A percentile compares a stretch with the other conserved stretches of the same genome.
Conservation (phyloP, 2,113 vertebrate species). For the Cephalophus harveyi region DNA sequence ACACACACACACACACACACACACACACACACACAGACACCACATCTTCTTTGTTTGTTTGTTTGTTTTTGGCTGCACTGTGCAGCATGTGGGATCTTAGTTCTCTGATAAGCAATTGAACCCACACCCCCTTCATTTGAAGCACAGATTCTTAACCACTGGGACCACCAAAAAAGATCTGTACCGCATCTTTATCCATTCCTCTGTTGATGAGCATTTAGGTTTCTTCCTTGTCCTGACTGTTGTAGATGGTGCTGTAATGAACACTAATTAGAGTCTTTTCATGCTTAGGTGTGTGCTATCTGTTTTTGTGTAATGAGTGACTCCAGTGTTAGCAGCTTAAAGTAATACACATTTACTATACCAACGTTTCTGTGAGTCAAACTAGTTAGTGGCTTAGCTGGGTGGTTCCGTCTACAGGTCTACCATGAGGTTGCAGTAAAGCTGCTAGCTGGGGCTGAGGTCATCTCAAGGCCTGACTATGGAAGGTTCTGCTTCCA, state of each 20-base stretch:
- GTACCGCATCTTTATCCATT: background rate
- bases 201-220: background rate
- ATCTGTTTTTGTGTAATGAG: background rate
- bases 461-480: background rate
- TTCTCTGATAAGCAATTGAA: background rate
- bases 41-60: background rate
- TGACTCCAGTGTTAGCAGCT: background rate
- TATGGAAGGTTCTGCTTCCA: background rate
- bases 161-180: background rate
- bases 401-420: background rate
- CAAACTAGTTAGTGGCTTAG: background rate
- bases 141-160: background rate
- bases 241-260: background rate
- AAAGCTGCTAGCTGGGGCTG: background rate
- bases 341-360: background rate
- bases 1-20: too few relatives aligned
- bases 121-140: background rate
- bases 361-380: background rate
- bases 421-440: background rate
- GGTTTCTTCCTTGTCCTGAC: background rate
- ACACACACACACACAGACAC: rapidly evolving
- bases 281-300: background rate
- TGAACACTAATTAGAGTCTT: background rate
- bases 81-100: background rate
- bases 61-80: background rate